A percentile compares a stretch with the other conserved stretches of the same genome.
phyloP scores from a whole-genome alignment of 2,888 invertebrate genomes.

The Pseudococcus jackbeardsleyi region DNA sequence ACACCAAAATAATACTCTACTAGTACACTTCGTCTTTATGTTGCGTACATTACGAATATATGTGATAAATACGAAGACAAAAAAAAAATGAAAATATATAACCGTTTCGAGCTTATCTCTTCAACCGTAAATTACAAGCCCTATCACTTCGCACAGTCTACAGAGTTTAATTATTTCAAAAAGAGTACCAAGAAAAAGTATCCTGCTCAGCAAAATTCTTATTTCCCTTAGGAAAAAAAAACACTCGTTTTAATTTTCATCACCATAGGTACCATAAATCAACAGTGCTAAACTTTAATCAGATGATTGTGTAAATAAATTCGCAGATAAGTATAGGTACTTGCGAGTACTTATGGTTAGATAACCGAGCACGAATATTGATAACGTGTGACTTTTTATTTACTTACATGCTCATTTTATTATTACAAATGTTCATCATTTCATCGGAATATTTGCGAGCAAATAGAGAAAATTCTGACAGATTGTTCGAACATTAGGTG shows the following conservation, averaged over 20 bases:
- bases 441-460: not conserved
- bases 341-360: not conserved
- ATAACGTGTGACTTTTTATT: not conserved
- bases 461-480: not conserved
- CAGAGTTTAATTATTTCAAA: not conserved
- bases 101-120: not conserved
- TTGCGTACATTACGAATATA: not conserved
- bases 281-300: not conserved
- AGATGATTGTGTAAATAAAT: not conserved
- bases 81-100: not conserved
- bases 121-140: not conserved
- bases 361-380: not conserved
- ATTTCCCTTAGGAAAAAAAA: not conserved
- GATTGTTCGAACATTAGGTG: no score
- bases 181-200: not conserved
- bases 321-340: not conserved
- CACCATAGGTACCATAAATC: not conserved
- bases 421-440: not conserved
- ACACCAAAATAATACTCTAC: no score
- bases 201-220: not conserved
- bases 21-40: not conserved
- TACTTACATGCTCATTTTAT: not conserved
- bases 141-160: not conserved
- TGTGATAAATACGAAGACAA: not conserved
- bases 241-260: not conserved